These are phyloP conservation scores for Campoletis raptor DNA, from an alignment of 2,888 invertebrate genomes.

Conservation along the genomic window DNA sequence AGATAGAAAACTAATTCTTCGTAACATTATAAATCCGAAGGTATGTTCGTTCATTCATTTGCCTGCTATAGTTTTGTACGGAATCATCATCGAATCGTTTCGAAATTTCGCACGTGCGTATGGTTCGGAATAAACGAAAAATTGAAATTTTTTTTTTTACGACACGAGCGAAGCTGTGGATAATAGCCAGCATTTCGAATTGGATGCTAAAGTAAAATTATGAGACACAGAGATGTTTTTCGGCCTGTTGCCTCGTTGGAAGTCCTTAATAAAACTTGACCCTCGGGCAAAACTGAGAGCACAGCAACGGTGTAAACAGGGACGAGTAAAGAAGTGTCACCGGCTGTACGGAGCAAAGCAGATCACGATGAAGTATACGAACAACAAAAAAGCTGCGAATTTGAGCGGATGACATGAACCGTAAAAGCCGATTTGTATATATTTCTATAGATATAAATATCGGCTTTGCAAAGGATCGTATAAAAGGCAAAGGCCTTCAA, in stretches of 20 bases:
- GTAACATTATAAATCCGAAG: too few species aligned
- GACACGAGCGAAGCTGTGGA: background rate
- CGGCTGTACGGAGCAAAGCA: slow-evolving; percentile 30
- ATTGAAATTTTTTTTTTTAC: background rate
- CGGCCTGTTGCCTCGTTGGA: background rate
- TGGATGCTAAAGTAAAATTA: background rate
- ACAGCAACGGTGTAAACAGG: background rate
- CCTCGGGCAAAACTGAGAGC: slow-evolving; percentile 2
- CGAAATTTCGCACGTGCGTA: background rate
- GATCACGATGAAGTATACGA: slow-evolving; percentile 38
- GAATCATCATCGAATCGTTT: background rate
- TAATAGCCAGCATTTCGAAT: background rate
- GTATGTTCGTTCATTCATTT: too few species aligned
- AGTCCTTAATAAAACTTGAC: background rate
- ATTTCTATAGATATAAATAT: background rate
- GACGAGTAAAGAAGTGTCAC: slow-evolving; percentile 15
- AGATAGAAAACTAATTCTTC: too few species aligned
- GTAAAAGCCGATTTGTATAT: slow-evolving; percentile 32
- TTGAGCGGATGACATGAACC: slow-evolving; percentile 44
- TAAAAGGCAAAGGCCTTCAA: slow-evolving; percentile 10
- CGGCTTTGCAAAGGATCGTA: slow-evolving; percentile 7
- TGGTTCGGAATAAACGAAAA: background rate
- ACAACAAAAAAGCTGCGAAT: slow-evolving; percentile 53
- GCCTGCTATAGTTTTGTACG: too few species aligned
- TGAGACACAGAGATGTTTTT: background rate